Evolutionary conservation across 1,140 invertebrate species (phyloP), one percentile per base, ranked within the genome.

Genomic region (Asbolus verrucosus): DNA sequence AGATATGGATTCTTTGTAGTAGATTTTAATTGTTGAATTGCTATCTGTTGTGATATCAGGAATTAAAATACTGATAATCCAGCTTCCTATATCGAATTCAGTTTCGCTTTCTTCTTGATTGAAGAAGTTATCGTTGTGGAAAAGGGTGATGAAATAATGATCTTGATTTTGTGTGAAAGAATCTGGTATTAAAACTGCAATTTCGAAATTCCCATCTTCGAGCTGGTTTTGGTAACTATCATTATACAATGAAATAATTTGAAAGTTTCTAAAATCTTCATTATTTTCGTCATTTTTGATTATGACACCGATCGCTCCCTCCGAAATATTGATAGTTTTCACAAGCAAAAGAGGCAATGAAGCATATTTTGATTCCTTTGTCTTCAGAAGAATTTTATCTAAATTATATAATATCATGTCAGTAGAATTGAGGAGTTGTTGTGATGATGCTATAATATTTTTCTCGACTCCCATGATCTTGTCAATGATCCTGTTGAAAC

Each of bases 1-100:
- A n/a, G 24, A 27, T 24, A 27, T 4, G 11, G 14, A 27, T 11
- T 54, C 19, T 54, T 54, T 54, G 11, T 11, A 54, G 14, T 54
- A 54, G 11, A 54, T 54, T 54, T 54, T 24, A 3, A 54, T 54
- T 21, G 18, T 8, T 6, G 16, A 19, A 8, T 30, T 30, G 0
- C 0, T 1, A 13, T 1, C 6, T 5, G 11, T 6, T 5, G 11
- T 6, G 11, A 13, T 11, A 14, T 19, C 11, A 13, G 46, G 46
- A 27, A 54, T 27, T 27, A 54, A 27, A 27, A 54, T 54, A 27
- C 46, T 54, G 46, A 54, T 24, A 13, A 54, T 54, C 46, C 46
- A 27, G 5, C 46, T 54, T 4, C 41, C 41, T 4, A 27, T 8
- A 27, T 5, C 33, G 11, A 27, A n/a, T n/a, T n/a, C n/a, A 54